Evolutionary conservation across 2,797 vertebrate species (phyloP), one percentile per base, ranked within the genome.

Genomic region (Cryptoblepharus egeriae): DNA sequence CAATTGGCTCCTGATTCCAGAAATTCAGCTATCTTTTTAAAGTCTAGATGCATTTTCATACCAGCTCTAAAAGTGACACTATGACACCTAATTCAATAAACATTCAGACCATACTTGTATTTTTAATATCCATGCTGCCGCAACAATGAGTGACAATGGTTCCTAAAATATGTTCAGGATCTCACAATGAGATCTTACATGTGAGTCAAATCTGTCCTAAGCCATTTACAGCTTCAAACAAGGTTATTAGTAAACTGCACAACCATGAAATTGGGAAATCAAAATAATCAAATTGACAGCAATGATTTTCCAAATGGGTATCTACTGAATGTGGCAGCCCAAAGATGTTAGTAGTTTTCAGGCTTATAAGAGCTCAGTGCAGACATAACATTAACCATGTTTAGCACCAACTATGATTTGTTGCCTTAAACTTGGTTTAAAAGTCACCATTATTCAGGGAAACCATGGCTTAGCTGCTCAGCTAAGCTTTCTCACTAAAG

Each of bases 41-140:
- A 79, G 67, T 45, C 60, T 76, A 74, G 60, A 87, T 72, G 60
- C 49, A 64, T 65, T 74, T 72, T 76, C 73, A 80, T 68, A 79
- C 55, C 76, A 57, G 39, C 24, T 81, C 73, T 28, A 86, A 77
- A n/a, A 82, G 55, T n/a, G 77, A 83, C 77, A 87, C 77, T 76
- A 87, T 71, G 67, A 85, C 30, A 0, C 3, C 70, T 0, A 83
- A 0, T n/a, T 82, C 26, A 28, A 20, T 82, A 8, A 3, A 71
- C 0, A 67, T 67, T 9, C 58, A 49, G 42, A 20, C 0, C 2
- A 78, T 1, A 0, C 1, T 4, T 69, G 7, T 79, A 65, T 39
- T 1, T 37, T 30, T 80, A 13, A 1, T 30, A 37, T 4, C 63
- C 35, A 26, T 28, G 8, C n/a, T 8, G 32, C 49, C 74, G 30